Evolutionary conservation across 2,113 vertebrate genomes (phyloP).

Genomic region (Colius striatus): DNA sequence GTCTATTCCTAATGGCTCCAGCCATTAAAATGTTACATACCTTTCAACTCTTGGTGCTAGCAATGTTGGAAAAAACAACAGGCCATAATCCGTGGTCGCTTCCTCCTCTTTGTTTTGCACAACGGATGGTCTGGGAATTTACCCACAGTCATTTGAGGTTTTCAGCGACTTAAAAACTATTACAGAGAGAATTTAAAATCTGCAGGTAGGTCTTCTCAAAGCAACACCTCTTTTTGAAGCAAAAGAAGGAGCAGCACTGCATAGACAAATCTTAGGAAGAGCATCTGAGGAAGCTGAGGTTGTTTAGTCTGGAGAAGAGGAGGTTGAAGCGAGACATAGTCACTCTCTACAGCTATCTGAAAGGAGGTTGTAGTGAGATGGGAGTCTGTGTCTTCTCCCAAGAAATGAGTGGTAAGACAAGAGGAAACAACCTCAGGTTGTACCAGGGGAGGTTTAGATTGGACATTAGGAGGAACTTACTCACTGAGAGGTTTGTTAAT

Average conservation of each 20-base stretch:
- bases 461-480: background rate
- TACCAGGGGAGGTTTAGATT: background rate
- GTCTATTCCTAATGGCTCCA: constrained; percentile 35
- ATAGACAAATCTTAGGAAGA: too few species aligned
- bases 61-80: background rate
- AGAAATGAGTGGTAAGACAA: too few species aligned
- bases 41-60: background rate
- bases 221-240: background rate
- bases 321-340: too few species aligned
- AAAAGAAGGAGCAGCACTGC: rapidly evolving
- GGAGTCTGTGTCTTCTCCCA: too few species aligned
- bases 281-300: too few species aligned
- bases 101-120: background rate
- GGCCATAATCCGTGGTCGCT: background rate
- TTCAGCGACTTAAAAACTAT: background rate
- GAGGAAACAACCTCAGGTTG: too few species aligned
- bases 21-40: constrained; percentile 5
- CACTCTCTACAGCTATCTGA: too few species aligned
- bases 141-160: background rate
- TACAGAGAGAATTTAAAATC: background rate
- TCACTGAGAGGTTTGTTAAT: background rate
- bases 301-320: too few species aligned
- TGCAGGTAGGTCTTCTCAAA: background rate
- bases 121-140: background rate
- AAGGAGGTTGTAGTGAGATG: too few species aligned